These are phyloP conservation scores for Tromatobia lineatoria DNA, from an alignment of 2,888 invertebrate species.

Conservation along the genomic window DNA sequence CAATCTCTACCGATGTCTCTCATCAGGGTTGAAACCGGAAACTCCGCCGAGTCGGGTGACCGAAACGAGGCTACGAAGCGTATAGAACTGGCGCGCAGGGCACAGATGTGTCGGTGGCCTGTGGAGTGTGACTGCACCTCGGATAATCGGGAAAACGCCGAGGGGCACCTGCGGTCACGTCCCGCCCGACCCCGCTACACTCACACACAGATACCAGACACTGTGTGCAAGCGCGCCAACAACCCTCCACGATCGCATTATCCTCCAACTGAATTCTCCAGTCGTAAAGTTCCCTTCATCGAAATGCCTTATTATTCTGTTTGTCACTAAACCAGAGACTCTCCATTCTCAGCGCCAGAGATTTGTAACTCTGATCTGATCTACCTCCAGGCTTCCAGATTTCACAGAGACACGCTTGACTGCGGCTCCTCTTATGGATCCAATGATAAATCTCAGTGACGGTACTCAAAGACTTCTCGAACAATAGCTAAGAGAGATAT, in stretches of 20 bases:
- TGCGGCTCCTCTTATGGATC: background rate
- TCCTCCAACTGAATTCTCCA: constrained; percentile 23
- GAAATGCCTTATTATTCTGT: constrained; percentile 51
- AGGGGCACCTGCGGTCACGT: constrained; percentile 46
- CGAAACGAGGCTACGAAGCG: constrained; percentile 47
- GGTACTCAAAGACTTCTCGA: background rate
- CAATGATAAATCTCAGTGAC: background rate
- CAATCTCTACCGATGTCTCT: constrained; percentile 53
- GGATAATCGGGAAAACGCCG: constrained; percentile 60
- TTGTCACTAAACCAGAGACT: background rate
- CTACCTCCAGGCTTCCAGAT: background rate
- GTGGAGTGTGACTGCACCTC: constrained; percentile 42
- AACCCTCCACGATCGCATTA: constrained; percentile 52
- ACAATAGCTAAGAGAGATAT: background rate
- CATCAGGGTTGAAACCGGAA: constrained; percentile 66
- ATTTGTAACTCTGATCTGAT: constrained; percentile 1
- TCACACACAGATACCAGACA: constrained; percentile 15
- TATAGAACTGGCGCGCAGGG: constrained; percentile 33
- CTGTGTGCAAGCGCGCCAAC: constrained; percentile 24
- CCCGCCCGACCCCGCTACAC: constrained; percentile 53
- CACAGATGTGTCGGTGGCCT: constrained; percentile 40
- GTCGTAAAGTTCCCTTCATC: constrained; percentile 42
- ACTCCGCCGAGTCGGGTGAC: constrained; percentile 61
- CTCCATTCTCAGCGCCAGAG: background rate
- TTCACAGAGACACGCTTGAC: background rate